phyloP scores from a whole-genome alignment of 2,797 vertebrate genomes.

The Crax fasciolata region DNA sequence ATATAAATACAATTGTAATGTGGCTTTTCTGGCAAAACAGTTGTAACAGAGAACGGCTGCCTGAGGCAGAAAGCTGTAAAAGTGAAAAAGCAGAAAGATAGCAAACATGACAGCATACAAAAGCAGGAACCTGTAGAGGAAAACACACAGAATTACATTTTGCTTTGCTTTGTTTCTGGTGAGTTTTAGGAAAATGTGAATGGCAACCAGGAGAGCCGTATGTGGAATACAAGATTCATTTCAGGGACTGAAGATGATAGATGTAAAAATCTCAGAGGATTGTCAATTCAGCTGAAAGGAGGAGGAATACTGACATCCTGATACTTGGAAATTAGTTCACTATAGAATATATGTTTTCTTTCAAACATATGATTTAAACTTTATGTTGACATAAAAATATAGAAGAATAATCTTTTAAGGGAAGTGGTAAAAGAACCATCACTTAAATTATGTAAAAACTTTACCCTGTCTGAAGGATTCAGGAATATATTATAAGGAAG shows the following conservation, averaged over 20 bases:
- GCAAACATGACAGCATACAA: not conserved
- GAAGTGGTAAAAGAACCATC: not conserved
- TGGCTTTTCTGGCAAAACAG: not conserved
- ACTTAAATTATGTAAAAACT: constrained; percentile 6
- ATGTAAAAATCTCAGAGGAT: not conserved
- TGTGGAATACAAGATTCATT: not conserved
- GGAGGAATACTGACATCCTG: not conserved
- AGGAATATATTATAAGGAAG: not conserved
- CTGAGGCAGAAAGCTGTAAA: not conserved
- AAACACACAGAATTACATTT: not conserved
- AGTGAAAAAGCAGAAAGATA: not conserved
- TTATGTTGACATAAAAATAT: not conserved
- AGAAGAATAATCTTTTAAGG: not conserved
- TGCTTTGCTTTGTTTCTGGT: not conserved
- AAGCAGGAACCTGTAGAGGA: not conserved
- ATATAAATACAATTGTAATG: not conserved
- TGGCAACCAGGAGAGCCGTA: not conserved
- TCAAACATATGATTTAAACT: not conserved
- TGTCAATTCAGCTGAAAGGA: not conserved
- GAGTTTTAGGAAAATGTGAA: not conserved
- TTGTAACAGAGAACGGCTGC: not conserved
- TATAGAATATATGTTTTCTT: not conserved
- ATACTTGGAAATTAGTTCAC: not conserved
- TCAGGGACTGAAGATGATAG: not conserved
- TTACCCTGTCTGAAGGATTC: not conserved